A percentile compares a stretch with the other conserved stretches of the same genome.
Evolutionary conservation across 2,113 vertebrate genomes (phyloP).

Genomic region (Micromys minutus): DNA sequence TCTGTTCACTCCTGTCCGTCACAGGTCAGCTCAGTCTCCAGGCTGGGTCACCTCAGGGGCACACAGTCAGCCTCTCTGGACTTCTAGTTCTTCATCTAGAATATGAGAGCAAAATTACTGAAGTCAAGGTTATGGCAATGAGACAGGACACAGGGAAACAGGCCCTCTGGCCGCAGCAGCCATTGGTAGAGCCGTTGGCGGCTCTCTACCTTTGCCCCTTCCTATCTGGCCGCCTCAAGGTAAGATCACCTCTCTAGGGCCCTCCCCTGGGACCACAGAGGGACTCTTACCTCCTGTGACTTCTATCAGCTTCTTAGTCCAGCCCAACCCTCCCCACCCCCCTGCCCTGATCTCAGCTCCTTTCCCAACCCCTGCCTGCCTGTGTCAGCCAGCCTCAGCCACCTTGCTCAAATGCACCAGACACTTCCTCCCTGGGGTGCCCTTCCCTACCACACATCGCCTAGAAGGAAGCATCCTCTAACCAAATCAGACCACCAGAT

Average conservation of each 20-base stretch:
- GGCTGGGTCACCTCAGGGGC: background rate
- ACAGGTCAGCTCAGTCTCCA: background rate
- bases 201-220: background rate
- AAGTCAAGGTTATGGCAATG: background rate
- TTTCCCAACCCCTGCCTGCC: background rate
- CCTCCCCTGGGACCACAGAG: background rate
- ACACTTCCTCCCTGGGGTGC: background rate
- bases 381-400: background rate
- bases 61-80: slow-evolving; percentile 14
- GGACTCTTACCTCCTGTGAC: background rate
- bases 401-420: background rate
- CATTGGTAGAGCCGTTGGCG: background rate
- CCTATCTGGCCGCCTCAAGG: background rate
- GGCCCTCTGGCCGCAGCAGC: background rate
- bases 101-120: background rate
- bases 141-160: background rate
- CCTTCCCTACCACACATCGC: too few relatives aligned
- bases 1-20: background rate
- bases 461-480: background rate
- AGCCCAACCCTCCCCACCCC: too few relatives aligned
- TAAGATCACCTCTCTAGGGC: background rate
- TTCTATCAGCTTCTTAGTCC: background rate
- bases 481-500: background rate
- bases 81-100: slow-evolving; percentile 40
- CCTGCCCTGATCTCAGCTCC: background rate